Evolutionary conservation across 2,113 vertebrate genomes (phyloP).

Genomic region (Okapia johnstoni): DNA sequence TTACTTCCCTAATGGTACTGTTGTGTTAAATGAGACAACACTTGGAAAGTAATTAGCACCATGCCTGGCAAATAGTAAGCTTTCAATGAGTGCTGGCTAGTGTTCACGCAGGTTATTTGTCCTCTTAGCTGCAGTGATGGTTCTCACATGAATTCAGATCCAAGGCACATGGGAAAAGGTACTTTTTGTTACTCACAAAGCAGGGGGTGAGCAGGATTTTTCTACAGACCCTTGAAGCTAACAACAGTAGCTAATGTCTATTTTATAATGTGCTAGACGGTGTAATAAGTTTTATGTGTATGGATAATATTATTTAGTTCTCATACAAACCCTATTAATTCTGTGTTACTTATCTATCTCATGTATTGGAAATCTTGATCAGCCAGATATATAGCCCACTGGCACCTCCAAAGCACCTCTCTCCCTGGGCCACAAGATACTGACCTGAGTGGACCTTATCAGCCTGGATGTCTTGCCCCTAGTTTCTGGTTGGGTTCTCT

Average conservation of each 20-base stretch:
- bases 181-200: neutral
- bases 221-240: neutral
- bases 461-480: neutral
- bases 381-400: neutral
- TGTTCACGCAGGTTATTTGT: neutral
- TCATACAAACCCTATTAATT: neutral
- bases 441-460: neutral
- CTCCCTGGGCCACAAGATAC: neutral
- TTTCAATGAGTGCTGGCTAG: neutral
- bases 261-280: neutral
- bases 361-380: neutral
- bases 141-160: neutral
- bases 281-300: neutral
- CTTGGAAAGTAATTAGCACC: neutral
- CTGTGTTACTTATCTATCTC: neutral
- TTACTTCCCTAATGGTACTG: neutral
- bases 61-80: neutral
- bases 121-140: neutral
- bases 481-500: neutral
- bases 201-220: neutral
- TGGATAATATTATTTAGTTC: neutral
- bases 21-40: neutral
- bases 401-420: neutral
- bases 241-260: neutral
- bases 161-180: neutral